Evolutionary conservation across 1,140 invertebrate species (phyloP).

Genomic region (Conus ventricosus): DNA sequence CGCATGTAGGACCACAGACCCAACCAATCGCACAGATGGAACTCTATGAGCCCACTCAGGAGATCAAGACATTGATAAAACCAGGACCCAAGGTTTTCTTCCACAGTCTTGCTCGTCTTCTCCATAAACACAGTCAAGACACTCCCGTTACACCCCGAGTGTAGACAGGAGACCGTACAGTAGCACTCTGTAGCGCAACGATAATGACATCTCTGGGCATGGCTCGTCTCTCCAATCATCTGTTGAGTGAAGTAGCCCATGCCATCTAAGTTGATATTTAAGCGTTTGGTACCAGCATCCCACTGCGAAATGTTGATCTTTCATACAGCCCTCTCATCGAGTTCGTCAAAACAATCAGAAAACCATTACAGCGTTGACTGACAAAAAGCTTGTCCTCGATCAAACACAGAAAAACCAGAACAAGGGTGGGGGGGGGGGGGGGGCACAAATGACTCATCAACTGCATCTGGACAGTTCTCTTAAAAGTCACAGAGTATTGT

Average conservation of each 20-base stretch:
- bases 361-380: background rate
- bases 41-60: background rate
- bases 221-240: background rate
- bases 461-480: background rate
- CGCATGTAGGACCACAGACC: background rate
- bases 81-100: background rate
- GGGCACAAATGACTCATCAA: background rate
- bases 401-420: background rate
- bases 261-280: background rate
- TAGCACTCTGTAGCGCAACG: background rate
- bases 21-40: background rate
- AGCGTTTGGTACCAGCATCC: background rate
- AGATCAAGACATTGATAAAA: background rate
- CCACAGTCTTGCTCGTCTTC: background rate
- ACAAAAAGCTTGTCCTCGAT: background rate
- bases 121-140: background rate
- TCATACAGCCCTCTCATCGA: background rate
- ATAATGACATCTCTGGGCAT: constrained; percentile 17
- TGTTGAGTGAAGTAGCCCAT: background rate
- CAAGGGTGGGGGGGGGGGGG: too few species aligned
- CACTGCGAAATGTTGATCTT: too few species aligned
- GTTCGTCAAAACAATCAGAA: constrained; percentile 13
- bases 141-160: background rate
- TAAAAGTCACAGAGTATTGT: constrained; percentile 15
- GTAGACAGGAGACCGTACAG: background rate